These are phyloP conservation scores for Megamerina dolium DNA, from an alignment of 2,888 invertebrate genomes.

Conservation along the genomic window DNA sequence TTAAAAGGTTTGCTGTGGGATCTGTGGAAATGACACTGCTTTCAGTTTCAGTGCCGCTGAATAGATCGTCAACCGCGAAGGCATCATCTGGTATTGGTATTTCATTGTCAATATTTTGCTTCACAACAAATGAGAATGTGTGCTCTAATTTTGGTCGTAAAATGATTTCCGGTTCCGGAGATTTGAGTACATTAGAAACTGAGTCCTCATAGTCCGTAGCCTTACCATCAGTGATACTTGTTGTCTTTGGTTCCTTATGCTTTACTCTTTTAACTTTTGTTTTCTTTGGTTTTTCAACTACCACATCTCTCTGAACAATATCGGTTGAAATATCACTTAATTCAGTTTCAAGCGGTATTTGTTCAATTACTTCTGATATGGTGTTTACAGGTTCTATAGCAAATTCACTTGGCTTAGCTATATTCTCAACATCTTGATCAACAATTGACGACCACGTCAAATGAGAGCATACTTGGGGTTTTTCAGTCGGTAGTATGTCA, in stretches of 20 bases:
- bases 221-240: neutral
- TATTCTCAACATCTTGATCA: neutral
- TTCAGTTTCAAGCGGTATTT: no score
- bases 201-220: neutral
- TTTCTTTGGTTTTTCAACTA: neutral
- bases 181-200: neutral
- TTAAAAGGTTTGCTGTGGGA: no score
- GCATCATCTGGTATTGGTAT: no score
- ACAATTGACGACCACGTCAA: neutral
- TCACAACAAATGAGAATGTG: neutral
- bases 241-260: neutral
- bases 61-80: no score
- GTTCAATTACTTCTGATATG: no score
- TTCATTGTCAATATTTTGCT: neutral
- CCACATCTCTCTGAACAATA: neutral
- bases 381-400: no score
- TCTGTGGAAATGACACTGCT: no score
- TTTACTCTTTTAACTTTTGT: neutral
- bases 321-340: slow-evolving; percentile 1
- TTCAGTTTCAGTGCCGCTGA: no score
- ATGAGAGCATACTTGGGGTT: no score
- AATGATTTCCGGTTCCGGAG: no score
- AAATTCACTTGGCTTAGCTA: no score
- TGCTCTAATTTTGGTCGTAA: neutral
- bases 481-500: no score